A percentile compares a stretch with the other conserved stretches of the same genome.
Conservation (phyloP, 2,113 vertebrate species). For the Aldabrachelys gigantea region DNA sequence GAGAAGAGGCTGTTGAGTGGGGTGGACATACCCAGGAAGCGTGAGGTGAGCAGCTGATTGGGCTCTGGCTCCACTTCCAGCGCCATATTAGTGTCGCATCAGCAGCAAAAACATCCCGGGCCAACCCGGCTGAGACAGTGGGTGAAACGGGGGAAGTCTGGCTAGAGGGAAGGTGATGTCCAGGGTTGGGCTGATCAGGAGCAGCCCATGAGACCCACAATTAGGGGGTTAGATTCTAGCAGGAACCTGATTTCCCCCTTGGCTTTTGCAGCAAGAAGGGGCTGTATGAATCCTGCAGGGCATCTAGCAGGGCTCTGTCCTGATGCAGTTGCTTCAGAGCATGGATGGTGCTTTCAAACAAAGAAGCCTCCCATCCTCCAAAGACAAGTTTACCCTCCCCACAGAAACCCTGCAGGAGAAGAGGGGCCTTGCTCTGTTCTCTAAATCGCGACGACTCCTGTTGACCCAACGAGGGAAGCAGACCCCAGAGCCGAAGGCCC, state of each 20-base stretch:
- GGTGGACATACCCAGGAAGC: neutral
- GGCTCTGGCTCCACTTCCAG: neutral
- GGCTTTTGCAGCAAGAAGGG: neutral
- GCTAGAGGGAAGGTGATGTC: neutral
- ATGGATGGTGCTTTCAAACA: neutral
- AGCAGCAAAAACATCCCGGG: neutral
- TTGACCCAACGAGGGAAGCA: neutral
- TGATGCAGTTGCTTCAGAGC: neutral
- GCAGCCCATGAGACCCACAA: neutral
- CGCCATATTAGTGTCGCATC: neutral
- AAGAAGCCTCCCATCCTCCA: no score
- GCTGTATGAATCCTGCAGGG: neutral
- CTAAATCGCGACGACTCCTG: neutral
- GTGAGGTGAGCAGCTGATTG: neutral
- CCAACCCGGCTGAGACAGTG: neutral
- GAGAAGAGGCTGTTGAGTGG: neutral
- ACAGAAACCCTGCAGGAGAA: neutral
- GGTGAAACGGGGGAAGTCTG: neutral
- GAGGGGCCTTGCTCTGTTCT: neutral
- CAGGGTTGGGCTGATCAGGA: neutral
- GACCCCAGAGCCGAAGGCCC: neutral
- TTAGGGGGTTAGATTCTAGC: no score
- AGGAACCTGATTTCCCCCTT: neutral
- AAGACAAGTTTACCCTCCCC: neutral
- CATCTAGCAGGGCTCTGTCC: neutral